These are phyloP conservation scores for Colletes collaris DNA, from an alignment of 2,888 invertebrate genomes.

Conservation along the genomic window DNA sequence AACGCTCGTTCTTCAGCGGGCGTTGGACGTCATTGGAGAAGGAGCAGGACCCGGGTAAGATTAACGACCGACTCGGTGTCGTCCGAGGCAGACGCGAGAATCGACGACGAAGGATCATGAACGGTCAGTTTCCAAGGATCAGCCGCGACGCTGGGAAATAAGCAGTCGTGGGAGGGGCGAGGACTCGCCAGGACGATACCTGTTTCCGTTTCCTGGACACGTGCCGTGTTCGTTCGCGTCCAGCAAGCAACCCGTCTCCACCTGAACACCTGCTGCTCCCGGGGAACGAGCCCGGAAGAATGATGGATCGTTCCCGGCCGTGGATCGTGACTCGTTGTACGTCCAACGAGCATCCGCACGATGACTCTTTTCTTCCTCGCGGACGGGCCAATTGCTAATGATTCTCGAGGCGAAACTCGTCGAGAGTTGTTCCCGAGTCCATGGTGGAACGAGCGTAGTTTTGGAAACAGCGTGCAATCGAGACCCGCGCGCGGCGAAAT, in stretches of 20 bases:
- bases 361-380: too few species aligned
- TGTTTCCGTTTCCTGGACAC: constrained; percentile 69
- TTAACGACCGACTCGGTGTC: too few species aligned
- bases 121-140: too few species aligned
- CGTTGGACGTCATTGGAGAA: too few species aligned
- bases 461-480: constrained; percentile 21
- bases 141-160: too few species aligned
- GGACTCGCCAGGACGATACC: constrained; percentile 19
- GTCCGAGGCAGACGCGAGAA: too few species aligned
- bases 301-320: constrained; percentile 47
- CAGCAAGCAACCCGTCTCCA: constrained; percentile 19
- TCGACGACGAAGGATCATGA: too few species aligned
- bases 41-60: too few species aligned
- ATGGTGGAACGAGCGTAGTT: not conserved
- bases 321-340: constrained; percentile 41
- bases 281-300: constrained; percentile 10
- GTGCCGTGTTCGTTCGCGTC: constrained; percentile 52
- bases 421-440: not conserved
- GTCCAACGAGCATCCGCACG: not conserved
- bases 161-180: too few species aligned
- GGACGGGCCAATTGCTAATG: too few species aligned
- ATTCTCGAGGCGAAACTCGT: not conserved
- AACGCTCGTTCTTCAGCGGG: too few species aligned
- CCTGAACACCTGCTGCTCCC: constrained; percentile 43
- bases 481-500: constrained; percentile 3